A percentile compares a stretch with the other conserved stretches of the same genome.
These are phyloP conservation scores for Leontopithecus rosalia DNA, from an alignment of 2,797 vertebrate species.

Conservation along the genomic window DNA sequence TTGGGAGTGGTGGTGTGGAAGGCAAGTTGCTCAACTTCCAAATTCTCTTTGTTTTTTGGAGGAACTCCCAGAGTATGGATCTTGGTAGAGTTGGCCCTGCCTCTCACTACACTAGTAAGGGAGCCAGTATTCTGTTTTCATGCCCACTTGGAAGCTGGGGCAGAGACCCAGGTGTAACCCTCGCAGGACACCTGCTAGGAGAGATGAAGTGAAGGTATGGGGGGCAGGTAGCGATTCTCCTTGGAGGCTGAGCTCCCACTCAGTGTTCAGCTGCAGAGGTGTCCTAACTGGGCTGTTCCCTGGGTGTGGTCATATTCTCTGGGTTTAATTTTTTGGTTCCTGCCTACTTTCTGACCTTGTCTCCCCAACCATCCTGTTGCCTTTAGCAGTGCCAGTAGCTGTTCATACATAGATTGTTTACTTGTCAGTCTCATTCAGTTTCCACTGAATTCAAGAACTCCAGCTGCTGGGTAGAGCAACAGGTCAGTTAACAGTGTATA, in stretches of 20 bases:
- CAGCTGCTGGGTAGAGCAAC: accelerated
- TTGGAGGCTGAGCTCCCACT: not conserved
- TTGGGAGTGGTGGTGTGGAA: not conserved
- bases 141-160: not conserved
- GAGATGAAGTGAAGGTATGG: not conserved
- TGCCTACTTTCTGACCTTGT: not conserved
- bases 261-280: not conserved
- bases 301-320: not conserved
- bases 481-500: not conserved
- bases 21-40: not conserved
- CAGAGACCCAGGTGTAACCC: not conserved
- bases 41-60: not conserved
- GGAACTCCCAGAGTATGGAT: not conserved
- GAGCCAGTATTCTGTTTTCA: not conserved
- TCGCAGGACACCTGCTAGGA: not conserved
- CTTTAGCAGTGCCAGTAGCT: not conserved
- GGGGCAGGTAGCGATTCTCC: not conserved
- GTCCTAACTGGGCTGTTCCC: not conserved
- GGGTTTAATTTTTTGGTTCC: not conserved
- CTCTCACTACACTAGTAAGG: not conserved
- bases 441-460: not conserved
- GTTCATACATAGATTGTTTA: not conserved
- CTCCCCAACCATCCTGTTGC: not conserved
- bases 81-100: not conserved
- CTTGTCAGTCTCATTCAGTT: not conserved